Evolutionary conservation across 2,113 vertebrate genomes (phyloP).

Genomic region (Raphicerus campestris): DNA sequence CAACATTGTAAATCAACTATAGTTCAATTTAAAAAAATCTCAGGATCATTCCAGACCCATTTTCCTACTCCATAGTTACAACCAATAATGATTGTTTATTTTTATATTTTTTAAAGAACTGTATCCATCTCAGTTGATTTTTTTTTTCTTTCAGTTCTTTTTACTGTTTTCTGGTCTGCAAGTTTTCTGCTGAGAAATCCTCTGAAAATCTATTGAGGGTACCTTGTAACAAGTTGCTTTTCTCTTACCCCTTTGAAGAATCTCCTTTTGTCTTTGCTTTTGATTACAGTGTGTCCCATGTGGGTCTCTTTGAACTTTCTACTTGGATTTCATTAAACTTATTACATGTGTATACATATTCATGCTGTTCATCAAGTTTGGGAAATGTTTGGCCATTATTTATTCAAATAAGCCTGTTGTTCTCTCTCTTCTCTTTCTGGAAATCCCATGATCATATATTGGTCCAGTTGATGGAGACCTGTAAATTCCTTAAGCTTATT

Average conservation of each 20-base stretch:
- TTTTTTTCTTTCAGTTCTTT: not conserved
- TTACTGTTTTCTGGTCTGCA: not conserved
- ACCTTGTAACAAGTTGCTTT: not conserved
- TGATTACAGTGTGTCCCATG: not conserved
- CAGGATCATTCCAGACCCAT: not conserved
- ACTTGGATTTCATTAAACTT: not conserved
- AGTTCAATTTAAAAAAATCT: not conserved
- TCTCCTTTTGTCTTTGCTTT: not conserved
- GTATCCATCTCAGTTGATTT: not conserved
- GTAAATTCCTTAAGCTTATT: not conserved
- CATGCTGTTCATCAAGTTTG: not conserved
- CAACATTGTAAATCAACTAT: not conserved
- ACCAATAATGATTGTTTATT: not conserved
- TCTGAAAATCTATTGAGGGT: not conserved
- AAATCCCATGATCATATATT: not conserved
- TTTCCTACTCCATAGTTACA: not conserved
- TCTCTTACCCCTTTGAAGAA: not conserved
- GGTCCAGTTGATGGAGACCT: not conserved
- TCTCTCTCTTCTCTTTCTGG: not conserved
- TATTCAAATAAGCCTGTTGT: not conserved
- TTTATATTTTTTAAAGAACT: not conserved
- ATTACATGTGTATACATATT: not conserved
- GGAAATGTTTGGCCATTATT: not conserved
- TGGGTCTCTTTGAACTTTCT: not conserved
- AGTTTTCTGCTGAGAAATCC: not conserved